A percentile compares a stretch with the other conserved stretches of the same genome.
Evolutionary conservation across 1,140 invertebrate species (phyloP).

Genomic region (Panulirus ornatus): DNA sequence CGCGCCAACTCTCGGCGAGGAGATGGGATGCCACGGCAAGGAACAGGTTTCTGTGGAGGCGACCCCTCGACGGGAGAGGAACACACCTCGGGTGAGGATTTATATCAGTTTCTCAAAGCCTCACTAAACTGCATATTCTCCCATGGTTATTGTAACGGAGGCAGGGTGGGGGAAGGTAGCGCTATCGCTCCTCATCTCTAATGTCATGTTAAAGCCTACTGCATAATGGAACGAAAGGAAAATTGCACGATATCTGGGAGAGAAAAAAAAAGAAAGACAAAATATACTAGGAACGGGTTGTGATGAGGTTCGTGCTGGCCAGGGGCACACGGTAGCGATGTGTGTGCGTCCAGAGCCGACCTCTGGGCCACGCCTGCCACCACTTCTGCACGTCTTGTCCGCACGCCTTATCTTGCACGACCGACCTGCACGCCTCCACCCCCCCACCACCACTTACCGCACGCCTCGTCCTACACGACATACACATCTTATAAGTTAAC

Average conservation of each 20-base stretch:
- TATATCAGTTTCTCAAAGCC: neutral
- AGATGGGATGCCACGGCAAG: neutral
- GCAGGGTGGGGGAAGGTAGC: too few relatives aligned
- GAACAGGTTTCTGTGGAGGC: neutral
- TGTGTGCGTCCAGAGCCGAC: conserved; percentile 38
- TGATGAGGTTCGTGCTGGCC: conserved; percentile 50
- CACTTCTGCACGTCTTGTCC: neutral
- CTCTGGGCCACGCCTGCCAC: neutral
- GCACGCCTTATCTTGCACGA: neutral
- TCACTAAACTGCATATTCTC: neutral
- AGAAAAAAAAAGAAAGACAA: too few relatives aligned
- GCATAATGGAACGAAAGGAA: conserved; percentile 54
- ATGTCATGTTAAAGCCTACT: conserved; percentile 53
- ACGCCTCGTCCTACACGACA: neutral
- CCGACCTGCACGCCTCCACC: neutral
- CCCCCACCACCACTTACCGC: too few relatives aligned
- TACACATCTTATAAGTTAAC: neutral
- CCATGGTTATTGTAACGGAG: conserved; percentile 3
- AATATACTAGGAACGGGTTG: conserved; percentile 36
- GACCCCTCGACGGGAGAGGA: neutral
- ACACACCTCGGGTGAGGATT: neutral
- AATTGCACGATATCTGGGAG: conserved; percentile 52
- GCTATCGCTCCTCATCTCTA: conserved; percentile 15
- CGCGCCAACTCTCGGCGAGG: neutral
- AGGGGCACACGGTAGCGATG: conserved; percentile 42